Evolutionary conservation across 2,113 vertebrate species (phyloP).

Genomic region (Cebus imitator): DNA sequence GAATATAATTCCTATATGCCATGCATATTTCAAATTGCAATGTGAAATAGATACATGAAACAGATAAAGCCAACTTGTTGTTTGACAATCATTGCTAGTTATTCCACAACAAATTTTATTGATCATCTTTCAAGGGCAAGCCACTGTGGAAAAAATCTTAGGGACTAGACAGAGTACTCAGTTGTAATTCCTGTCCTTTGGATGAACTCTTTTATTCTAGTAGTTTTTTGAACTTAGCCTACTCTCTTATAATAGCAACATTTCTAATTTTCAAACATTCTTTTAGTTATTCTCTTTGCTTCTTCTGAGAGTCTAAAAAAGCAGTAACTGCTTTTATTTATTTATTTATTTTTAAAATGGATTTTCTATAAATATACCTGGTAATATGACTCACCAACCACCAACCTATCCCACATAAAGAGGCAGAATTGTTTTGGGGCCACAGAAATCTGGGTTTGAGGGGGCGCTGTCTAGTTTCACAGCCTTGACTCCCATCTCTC

Average conservation of each 20-base stretch:
- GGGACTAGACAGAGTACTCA: neutral
- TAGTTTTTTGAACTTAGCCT: conserved; percentile 26
- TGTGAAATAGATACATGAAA: neutral
- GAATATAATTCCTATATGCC: neutral
- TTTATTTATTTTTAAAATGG: conserved; percentile 39
- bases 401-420: conserved; percentile 63
- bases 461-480: conserved; percentile 71
- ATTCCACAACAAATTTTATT: neutral
- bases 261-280: conserved; percentile 23
- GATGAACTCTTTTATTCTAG: neutral
- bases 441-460: conserved; percentile 69
- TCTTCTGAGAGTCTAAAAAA: conserved; percentile 13
- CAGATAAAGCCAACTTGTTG: neutral
- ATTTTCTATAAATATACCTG: conserved; percentile 70
- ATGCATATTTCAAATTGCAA: neutral
- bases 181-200: neutral
- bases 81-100: neutral
- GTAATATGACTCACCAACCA: conserved; percentile 71
- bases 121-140: neutral
- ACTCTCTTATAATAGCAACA: neutral
- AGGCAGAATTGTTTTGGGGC: conserved; percentile 55
- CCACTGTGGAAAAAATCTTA: neutral
- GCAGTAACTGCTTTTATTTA: conserved; percentile 33
- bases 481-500: conserved; percentile 41
- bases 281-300: conserved; percentile 22